Conservation (phyloP, 1,140 invertebrate species). For the Pachyrhynchus sulphureomaculatus region DNA sequence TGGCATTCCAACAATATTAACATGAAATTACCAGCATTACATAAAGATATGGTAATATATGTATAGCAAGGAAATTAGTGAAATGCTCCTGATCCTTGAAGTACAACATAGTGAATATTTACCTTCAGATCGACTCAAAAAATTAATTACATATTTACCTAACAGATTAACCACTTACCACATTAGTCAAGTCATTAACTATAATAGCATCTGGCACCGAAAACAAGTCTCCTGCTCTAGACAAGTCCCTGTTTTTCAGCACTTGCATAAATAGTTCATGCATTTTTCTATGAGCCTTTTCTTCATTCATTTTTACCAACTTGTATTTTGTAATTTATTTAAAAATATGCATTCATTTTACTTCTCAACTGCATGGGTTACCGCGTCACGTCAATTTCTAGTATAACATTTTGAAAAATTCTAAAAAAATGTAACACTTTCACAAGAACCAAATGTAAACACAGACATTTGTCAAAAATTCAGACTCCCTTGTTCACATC, state of each 20-base stretch:
- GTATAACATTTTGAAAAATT: neutral
- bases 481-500: conserved; percentile 4
- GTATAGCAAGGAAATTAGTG: too few species aligned
- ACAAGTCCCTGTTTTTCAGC: conserved; percentile 81
- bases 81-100: too few species aligned
- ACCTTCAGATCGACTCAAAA: too few species aligned
- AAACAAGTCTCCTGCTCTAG: conserved; percentile 88
- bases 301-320: conserved; percentile 20
- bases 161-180: conserved; percentile 63
- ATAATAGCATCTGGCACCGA: conserved; percentile 82
- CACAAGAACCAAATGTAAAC: neutral
- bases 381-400: neutral
- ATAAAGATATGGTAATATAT: too few species aligned
- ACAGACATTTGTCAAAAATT: conserved; percentile 7
- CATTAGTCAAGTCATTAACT: conserved; percentile 81
- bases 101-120: too few species aligned
- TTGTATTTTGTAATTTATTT: neutral
- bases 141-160: too few species aligned
- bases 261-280: conserved; percentile 88
- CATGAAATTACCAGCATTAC: too few species aligned
- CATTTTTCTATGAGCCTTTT: conserved; percentile 61
- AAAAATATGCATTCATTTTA: neutral
- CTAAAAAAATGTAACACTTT: too few species aligned
- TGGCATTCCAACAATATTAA: too few species aligned
- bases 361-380: neutral